Evolutionary conservation across 2,797 vertebrate genomes (phyloP).

Genomic region (Falco biarmicus): DNA sequence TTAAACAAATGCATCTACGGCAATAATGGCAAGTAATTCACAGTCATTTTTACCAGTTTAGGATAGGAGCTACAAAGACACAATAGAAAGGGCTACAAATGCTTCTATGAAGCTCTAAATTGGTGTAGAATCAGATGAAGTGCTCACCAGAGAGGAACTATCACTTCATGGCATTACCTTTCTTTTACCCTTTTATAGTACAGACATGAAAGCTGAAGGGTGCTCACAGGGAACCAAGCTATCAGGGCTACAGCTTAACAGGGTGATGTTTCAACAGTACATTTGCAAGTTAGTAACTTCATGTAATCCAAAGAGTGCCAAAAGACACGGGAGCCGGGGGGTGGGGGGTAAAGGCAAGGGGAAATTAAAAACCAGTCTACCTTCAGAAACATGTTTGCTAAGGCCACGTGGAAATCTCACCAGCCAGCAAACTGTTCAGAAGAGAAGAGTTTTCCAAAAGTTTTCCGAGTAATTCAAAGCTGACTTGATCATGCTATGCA

Average conservation of each 20-base stretch:
- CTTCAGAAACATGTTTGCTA: neutral
- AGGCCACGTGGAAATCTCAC: neutral
- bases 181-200: neutral
- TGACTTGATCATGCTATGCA: neutral
- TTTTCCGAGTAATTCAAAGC: slow-evolving; percentile 4
- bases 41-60: neutral
- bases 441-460: neutral
- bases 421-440: neutral
- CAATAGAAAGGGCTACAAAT: neutral
- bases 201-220: neutral
- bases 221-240: neutral
- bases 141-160: neutral
- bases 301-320: neutral
- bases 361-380: slow-evolving; percentile 25
- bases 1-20: neutral
- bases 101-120: neutral
- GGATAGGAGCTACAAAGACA: neutral
- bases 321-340: neutral
- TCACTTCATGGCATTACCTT: neutral
- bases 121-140: neutral
- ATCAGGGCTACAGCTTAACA: neutral
- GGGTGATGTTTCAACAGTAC: slow-evolving; percentile 40
- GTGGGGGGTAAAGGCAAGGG: neutral
- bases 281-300: slow-evolving; percentile 38
- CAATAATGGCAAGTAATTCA: neutral